A percentile compares a stretch with the other conserved stretches of the same genome.
phyloP scores from a whole-genome alignment of 2,888 invertebrate genomes.

The Drosophila austrosaltans region DNA sequence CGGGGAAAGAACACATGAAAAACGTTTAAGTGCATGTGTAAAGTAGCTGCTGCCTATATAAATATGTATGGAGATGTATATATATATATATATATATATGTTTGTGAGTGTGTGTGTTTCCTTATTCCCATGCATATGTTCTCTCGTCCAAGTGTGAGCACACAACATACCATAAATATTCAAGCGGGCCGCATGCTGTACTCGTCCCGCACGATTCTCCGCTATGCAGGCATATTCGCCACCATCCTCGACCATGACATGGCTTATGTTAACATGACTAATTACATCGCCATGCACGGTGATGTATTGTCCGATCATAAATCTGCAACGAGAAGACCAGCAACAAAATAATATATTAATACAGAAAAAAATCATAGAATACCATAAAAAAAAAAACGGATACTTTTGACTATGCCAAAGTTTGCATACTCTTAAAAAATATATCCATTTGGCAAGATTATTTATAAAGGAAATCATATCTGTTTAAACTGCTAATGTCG shows the following conservation, averaged over 20 bases:
- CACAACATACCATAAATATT: constrained; percentile 90
- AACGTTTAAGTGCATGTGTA: constrained; percentile 73
- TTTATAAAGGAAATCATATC: no score
- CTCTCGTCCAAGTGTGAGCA: constrained; percentile 42
- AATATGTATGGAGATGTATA: background rate
- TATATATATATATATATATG: constrained; percentile 10
- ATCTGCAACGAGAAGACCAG: constrained; percentile 84
- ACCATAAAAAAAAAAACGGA: no score
- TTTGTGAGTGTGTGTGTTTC: constrained; percentile 6
- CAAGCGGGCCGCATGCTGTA: constrained; percentile 89
- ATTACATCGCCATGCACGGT: constrained; percentile 91
- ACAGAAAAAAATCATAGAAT: constrained; percentile 26
- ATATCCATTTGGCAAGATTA: no score
- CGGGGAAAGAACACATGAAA: constrained; percentile 30
- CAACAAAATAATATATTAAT: constrained; percentile 18
- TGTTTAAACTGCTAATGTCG: no score
- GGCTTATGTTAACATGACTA: constrained; percentile 92
- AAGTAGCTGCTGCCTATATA: constrained; percentile 56
- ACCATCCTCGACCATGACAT: constrained; percentile 91
- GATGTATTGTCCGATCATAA: constrained; percentile 90
- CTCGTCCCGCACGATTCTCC: constrained; percentile 90
- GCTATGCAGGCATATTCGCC: constrained; percentile 91
- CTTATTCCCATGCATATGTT: constrained; percentile 3
- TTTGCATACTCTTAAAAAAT: no score
- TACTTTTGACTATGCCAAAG: no score